Evolutionary conservation across 1,140 invertebrate genomes (phyloP).

Genomic region (Drosophila navojoa): DNA sequence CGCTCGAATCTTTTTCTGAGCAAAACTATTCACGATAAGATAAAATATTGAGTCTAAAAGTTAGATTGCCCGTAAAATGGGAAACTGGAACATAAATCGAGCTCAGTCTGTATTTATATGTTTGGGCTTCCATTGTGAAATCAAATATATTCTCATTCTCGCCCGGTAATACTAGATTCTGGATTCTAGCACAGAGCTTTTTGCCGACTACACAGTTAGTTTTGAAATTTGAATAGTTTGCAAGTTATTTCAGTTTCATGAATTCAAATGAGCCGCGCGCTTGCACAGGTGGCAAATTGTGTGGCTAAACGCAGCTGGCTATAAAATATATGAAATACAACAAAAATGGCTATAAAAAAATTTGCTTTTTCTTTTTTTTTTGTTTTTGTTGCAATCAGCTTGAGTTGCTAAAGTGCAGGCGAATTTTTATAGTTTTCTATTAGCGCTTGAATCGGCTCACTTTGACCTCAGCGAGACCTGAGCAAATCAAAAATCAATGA

Average conservation of each 20-base stretch:
- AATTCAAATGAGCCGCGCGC: constrained; percentile 22
- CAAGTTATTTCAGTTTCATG: constrained; percentile 6
- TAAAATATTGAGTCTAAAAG: too few species aligned
- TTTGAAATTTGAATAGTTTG: constrained; percentile 8
- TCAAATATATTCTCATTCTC: not conserved
- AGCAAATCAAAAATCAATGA: constrained; percentile 74
- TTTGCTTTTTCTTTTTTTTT: too few species aligned
- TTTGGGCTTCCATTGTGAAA: not conserved
- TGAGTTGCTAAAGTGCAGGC: constrained; percentile 43
- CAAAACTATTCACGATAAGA: too few species aligned
- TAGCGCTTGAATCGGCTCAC: constrained; percentile 63
- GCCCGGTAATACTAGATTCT: not conserved
- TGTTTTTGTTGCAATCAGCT: not conserved
- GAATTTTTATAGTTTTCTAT: constrained; percentile 64
- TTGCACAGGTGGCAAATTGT: constrained; percentile 50
- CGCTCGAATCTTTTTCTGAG: not conserved
- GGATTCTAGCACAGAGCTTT: not conserved
- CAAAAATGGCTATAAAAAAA: not conserved
- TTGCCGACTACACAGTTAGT: constrained; percentile 6
- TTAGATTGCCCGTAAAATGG: too few species aligned
- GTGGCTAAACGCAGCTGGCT: constrained; percentile 48
- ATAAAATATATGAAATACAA: constrained; percentile 38
- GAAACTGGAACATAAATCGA: too few species aligned
- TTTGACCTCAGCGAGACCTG: constrained; percentile 44
- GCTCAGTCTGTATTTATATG: too few species aligned